phyloP scores from a whole-genome alignment of 1,140 invertebrate genomes.

The Babylonia areolata region DNA sequence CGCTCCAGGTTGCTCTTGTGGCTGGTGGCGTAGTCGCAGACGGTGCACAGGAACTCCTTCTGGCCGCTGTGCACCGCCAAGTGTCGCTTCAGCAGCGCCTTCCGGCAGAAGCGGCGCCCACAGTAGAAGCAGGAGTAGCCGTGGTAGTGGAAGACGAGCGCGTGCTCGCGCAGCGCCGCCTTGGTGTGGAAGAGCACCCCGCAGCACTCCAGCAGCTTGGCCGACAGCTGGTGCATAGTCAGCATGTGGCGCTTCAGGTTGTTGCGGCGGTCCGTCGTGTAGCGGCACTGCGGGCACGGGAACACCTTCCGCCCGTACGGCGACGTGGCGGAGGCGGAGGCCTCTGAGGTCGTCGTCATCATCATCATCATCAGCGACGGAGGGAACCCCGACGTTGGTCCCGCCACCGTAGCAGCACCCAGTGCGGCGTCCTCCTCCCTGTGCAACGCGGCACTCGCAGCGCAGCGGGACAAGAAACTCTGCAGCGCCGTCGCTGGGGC shows the following conservation, averaged over 20 bases:
- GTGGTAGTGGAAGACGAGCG: conserved; percentile 72
- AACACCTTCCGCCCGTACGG: conserved; percentile 67
- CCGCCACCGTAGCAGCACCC: neutral
- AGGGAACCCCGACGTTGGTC: neutral
- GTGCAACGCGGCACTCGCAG: too few species aligned
- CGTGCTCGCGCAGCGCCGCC: conserved; percentile 75
- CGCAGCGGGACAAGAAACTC: neutral
- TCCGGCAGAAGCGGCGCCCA: conserved; percentile 75
- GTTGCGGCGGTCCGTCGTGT: conserved; percentile 76
- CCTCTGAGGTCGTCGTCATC: neutral
- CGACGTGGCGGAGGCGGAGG: neutral
- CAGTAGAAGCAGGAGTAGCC: conserved; percentile 77
- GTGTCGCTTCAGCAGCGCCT: conserved; percentile 77
- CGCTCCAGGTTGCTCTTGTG: conserved; percentile 78
- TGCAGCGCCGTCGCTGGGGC: neutral
- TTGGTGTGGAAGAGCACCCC: conserved; percentile 75
- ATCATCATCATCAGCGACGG: too few species aligned
- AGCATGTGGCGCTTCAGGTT: conserved; percentile 77
- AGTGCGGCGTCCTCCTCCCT: neutral
- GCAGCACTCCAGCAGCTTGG: conserved; percentile 76
- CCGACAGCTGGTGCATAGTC: conserved; percentile 76
- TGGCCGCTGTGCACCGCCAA: conserved; percentile 76
- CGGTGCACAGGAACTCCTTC: conserved; percentile 75
- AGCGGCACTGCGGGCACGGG: conserved; percentile 74
- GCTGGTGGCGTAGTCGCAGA: conserved; percentile 77